Percentiles rank a stretch among this genome's conserved stretches.
phyloP scores from a whole-genome alignment of 2,113 vertebrate species.

The Poeciliopsis turrubarensis region DNA sequence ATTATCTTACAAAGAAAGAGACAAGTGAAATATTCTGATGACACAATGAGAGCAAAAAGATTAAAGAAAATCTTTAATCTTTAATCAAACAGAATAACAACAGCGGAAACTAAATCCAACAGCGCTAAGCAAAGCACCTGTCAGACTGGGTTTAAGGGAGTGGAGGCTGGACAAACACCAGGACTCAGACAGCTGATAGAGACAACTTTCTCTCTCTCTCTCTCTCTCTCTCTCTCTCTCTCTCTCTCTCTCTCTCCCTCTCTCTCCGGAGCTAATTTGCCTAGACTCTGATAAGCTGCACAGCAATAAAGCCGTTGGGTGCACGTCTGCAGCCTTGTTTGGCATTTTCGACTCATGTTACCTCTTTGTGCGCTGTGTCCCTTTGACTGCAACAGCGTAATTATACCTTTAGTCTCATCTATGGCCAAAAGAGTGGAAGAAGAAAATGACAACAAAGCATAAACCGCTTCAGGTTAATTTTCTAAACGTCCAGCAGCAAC shows the following conservation, averaged over 20 bases:
- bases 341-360: constrained; percentile 40
- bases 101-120: constrained; percentile 34
- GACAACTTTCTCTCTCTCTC: constrained; percentile 47
- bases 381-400: neutral
- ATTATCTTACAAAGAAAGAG: neutral
- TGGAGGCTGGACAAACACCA: constrained; percentile 67
- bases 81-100: constrained; percentile 4
- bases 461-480: neutral
- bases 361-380: neutral
- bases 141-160: constrained; percentile 65
- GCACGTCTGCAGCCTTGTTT: constrained; percentile 35
- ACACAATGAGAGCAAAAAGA: neutral
- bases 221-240: constrained; percentile 35
- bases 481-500: neutral
- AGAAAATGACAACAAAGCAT: neutral
- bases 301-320: constrained; percentile 35
- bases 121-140: constrained; percentile 64
- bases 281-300: constrained; percentile 44
- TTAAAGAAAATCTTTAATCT: neutral
- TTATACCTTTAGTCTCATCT: neutral
- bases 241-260: constrained; percentile 46
- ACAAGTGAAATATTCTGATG: neutral
- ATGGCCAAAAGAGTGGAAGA: neutral
- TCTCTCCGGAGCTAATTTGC: constrained; percentile 55
- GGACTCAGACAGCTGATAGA: constrained; percentile 64